Conservation (phyloP, 2,797 vertebrate genomes). For the Lutjanus campechanus region DNA sequence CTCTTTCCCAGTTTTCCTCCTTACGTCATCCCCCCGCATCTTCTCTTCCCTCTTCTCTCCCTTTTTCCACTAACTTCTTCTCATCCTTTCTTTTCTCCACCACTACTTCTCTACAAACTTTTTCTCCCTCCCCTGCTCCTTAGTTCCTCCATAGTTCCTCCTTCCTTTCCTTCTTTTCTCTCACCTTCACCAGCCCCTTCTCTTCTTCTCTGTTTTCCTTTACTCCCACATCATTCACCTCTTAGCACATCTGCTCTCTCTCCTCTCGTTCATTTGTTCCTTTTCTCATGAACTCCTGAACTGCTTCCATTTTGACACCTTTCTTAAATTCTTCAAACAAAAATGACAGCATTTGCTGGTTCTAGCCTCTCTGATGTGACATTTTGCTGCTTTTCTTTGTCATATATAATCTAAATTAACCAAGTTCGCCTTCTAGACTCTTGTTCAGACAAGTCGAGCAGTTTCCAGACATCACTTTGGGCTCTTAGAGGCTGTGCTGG, state of each 20-base stretch:
- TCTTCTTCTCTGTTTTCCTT: not conserved
- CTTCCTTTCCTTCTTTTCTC: not conserved
- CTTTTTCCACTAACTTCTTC: not conserved
- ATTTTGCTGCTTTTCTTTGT: no score
- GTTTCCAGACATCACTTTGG: no score
- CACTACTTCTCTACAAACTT: not conserved
- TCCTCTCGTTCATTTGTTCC: not conserved
- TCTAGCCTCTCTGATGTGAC: no score
- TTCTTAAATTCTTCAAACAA: no score
- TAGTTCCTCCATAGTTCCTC: not conserved
- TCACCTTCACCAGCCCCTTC: not conserved
- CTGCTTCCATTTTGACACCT: no score
- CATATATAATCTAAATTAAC: no score
- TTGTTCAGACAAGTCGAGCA: no score
- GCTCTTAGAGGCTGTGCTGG: no score
- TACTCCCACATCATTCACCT: not conserved
- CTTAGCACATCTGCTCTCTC: not conserved
- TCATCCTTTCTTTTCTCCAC: constrained; percentile 1
- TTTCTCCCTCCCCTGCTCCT: constrained; percentile 5
- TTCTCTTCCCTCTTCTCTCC: not conserved
- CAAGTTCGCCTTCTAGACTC: no score
- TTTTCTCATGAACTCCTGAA: no score
- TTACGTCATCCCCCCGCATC: not conserved
- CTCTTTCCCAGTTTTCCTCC: not conserved
- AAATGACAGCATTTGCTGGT: no score